phyloP scores from a whole-genome alignment of 2,113 vertebrate species.

The Scophthalmus maximus region DNA sequence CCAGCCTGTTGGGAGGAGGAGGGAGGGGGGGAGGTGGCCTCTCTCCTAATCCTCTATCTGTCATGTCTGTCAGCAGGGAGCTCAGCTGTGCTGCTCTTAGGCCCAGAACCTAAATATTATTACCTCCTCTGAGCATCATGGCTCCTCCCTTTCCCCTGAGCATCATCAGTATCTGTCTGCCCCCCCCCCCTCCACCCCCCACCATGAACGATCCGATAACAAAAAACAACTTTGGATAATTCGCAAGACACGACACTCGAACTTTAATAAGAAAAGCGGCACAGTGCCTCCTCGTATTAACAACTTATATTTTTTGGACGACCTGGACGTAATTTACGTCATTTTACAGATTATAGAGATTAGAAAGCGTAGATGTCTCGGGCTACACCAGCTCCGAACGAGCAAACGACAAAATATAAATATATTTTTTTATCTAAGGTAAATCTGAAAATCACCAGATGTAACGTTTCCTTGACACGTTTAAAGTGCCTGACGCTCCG shows the following conservation, averaged over 20 bases:
- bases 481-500: no score
- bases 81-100: conserved; percentile 73
- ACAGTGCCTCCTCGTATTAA: conserved; percentile 1
- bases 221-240: conserved; percentile 23
- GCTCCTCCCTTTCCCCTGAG: conserved; percentile 54
- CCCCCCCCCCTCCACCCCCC: conserved; percentile 18
- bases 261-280: neutral
- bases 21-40: conserved; percentile 11
- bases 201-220: conserved; percentile 26
- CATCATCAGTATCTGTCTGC: conserved; percentile 53
- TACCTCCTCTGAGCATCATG: conserved; percentile 65
- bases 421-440: no score
- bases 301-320: no score
- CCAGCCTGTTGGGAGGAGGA: neutral
- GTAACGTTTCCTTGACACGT: no score
- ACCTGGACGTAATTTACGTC: no score
- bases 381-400: no score
- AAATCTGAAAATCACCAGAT: no score
- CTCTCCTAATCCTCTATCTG: conserved; percentile 74
- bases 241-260: neutral
- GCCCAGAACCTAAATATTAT: conserved; percentile 79
- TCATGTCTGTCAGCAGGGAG: conserved; percentile 77
- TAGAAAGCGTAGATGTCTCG: no score
- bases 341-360: no score
- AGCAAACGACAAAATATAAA: no score